Evolutionary conservation across 2,113 vertebrate genomes (phyloP).

Genomic region (Eonycteris spelaea): DNA sequence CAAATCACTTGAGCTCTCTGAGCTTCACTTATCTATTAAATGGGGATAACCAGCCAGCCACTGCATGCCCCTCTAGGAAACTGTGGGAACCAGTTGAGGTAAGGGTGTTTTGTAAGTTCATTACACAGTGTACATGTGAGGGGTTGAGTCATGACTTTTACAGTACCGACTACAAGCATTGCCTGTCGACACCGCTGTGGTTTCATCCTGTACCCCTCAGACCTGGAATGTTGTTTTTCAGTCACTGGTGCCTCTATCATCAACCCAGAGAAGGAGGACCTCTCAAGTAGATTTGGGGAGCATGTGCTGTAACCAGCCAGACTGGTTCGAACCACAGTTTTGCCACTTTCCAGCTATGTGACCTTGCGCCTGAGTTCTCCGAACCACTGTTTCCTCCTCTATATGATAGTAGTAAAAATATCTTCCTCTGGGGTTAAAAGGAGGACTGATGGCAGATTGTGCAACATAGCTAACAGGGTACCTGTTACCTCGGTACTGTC

Average conservation of each 20-base stretch:
- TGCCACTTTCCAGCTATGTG: background rate
- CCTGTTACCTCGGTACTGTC: background rate
- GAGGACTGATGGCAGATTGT: background rate
- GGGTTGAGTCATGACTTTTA: no score
- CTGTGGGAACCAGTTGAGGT: background rate
- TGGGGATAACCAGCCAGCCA: background rate
- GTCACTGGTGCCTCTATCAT: no score
- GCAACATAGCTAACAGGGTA: background rate
- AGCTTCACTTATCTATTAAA: background rate
- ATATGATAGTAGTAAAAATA: background rate
- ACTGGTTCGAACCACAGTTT: background rate
- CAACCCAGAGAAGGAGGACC: background rate
- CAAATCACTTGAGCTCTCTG: background rate
- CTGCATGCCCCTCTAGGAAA: background rate
- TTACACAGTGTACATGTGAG: no score
- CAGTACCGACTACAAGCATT: background rate
- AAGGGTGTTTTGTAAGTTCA: background rate
- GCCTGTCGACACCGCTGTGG: no score
- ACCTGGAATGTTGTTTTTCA: background rate
- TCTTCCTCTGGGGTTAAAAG: background rate
- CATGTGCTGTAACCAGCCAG: background rate
- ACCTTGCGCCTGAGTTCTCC: background rate
- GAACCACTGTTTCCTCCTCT: background rate
- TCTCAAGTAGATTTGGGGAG: background rate
- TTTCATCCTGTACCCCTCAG: background rate